Evolutionary conservation across 2,888 invertebrate genomes (phyloP).

Genomic region (Andrena flavipes): DNA sequence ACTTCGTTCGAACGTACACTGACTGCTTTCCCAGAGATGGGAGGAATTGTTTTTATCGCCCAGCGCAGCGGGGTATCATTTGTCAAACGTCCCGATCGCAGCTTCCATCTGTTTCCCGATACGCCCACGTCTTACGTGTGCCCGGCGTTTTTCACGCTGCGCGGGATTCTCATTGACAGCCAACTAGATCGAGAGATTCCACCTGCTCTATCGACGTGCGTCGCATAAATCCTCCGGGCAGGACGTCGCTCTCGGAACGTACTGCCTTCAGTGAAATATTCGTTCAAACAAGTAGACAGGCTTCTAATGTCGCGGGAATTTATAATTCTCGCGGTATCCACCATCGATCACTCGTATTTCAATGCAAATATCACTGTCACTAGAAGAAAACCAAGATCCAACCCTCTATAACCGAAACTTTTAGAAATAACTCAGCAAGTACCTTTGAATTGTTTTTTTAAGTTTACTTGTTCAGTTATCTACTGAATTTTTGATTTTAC

Average conservation of each 20-base stretch:
- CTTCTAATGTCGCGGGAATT: conserved; percentile 25
- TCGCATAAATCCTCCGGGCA: conserved; percentile 34
- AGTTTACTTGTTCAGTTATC: no score
- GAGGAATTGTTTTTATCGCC: neutral
- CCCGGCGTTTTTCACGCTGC: neutral
- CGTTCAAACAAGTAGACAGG: neutral
- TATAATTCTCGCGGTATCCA: conserved; percentile 5
- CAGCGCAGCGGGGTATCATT: conserved; percentile 1
- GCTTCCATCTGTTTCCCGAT: conserved; percentile 9
- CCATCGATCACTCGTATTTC: neutral
- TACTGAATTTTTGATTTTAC: no score
- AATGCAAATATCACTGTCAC: neutral
- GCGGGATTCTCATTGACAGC: conserved; percentile 11
- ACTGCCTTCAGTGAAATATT: conserved; percentile 26
- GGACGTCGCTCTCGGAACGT: conserved; percentile 10
- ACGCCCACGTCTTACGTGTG: neutral
- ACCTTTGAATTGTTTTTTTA: neutral
- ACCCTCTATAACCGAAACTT: neutral
- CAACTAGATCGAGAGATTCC: neutral
- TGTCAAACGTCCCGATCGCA: conserved; percentile 27
- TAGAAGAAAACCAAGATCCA: neutral
- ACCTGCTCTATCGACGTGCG: conserved; percentile 7
- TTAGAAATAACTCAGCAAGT: neutral
- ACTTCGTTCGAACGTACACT: neutral
- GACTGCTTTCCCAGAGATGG: neutral